phyloP scores from a whole-genome alignment of 2,888 invertebrate genomes.

The Clunio marinus region DNA sequence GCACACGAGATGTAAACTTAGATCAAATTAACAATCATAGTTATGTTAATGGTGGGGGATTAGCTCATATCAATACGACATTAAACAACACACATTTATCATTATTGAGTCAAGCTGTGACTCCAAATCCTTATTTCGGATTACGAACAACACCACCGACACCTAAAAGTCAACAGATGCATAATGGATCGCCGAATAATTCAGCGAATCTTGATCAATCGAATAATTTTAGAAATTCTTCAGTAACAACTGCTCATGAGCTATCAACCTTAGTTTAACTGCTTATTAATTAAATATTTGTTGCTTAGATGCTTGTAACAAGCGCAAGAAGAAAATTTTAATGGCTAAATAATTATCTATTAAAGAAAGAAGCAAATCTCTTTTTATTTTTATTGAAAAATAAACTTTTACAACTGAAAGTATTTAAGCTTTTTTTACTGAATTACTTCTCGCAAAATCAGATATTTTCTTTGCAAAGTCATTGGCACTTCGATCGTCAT shows the following conservation, averaged over 20 bases:
- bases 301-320: background rate
- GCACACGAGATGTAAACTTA: conserved; percentile 40
- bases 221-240: conserved; percentile 23
- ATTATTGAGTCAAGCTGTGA: conserved; percentile 46
- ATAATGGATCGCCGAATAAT: conserved; percentile 26
- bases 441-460: conserved; percentile 18
- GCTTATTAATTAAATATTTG: background rate
- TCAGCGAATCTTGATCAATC: conserved; percentile 32
- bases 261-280: conserved; percentile 22
- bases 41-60: conserved; percentile 33
- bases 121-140: conserved; percentile 46
- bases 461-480: conserved; percentile 30
- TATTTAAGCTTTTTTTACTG: no score
- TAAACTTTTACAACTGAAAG: background rate
- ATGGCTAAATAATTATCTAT: no score
- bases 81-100: conserved; percentile 42
- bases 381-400: conserved; percentile 1
- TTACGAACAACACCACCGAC: conserved; percentile 51
- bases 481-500: conserved; percentile 32
- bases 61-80: conserved; percentile 42
- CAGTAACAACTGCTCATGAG: conserved; percentile 31
- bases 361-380: no score
- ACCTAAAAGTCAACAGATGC: conserved; percentile 44
- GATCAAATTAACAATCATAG: conserved; percentile 39
- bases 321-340: no score